Evolutionary conservation across 1,140 invertebrate species (phyloP), one percentile per base, ranked within the genome.

Genomic region (Oreohelix idahoensis): DNA sequence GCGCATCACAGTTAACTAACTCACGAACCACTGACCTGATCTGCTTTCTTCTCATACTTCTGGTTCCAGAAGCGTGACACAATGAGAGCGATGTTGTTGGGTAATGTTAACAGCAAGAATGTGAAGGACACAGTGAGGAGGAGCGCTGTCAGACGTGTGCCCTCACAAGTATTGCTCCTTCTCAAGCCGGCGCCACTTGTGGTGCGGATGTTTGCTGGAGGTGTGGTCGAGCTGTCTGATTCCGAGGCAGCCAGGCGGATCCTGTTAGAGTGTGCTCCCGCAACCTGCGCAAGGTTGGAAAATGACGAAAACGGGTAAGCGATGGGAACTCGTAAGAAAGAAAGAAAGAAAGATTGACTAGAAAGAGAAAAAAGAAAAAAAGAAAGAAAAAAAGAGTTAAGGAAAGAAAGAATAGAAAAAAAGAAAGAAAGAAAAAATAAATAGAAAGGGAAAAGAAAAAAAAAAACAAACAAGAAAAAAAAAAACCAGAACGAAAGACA

Each of bases 81-180:
- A n/a, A 92, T 90, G 26, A 91, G 78, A 13, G 83, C 87, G 11
- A 92, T 84, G 73, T 90, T 90, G 88, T 92, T 91, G 15, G 92
- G 92, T 39, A 92, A 83, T n/a, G 92, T 92, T 23, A 89, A 89
- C 23, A 91, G 23, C n/a, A 92, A 85, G 74, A 92, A 92, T 36
- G 88, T 89, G 83, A 92, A 89, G 0, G 91, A 92, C 5, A 92
- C 87, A 5, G 90, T 86, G 13, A 92, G 83, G 26, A 92, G 79
- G 91, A 93, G 92, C 1, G 89, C 83, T 4, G 91, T 92, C 36
- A 93, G 75, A 73, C 89, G 88, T 38, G 83, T 89, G 17, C 86
- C 85, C 38, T 90, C 90, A 32, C 85, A 88, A 11, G 86, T 38
- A 78, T 75, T 45, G 36, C 53, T 26, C 26, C 45, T 45, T 20